Evolutionary conservation across 1,140 invertebrate species (phyloP).

Genomic region (Zaprionus nigranus): DNA sequence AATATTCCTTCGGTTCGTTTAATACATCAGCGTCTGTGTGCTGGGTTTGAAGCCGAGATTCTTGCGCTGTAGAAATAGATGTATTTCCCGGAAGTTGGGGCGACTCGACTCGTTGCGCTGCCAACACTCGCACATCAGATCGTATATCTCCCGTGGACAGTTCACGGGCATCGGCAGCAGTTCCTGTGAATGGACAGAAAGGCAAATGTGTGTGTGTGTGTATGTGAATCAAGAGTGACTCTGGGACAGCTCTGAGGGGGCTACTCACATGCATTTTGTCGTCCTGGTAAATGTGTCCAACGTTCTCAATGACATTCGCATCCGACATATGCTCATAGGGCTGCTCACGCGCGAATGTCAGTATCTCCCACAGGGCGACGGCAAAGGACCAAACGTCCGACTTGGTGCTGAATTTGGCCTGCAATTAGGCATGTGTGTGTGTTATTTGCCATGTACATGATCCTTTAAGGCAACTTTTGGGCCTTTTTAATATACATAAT

Average conservation of each 20-base stretch:
- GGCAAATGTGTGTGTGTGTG: background rate
- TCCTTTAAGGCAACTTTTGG: slow-evolving; percentile 67
- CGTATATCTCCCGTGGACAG: slow-evolving; percentile 95
- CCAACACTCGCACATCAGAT: slow-evolving; percentile 98
- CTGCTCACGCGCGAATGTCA: slow-evolving; percentile 93
- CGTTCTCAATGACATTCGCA: slow-evolving; percentile 92
- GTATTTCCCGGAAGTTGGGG: slow-evolving; percentile 96
- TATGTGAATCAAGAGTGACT: no score
- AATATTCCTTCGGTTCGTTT: slow-evolving; percentile 23
- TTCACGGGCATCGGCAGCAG: slow-evolving; percentile 91
- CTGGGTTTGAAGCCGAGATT: slow-evolving; percentile 92
- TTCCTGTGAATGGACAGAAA: slow-evolving; percentile 85
- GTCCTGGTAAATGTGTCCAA: slow-evolving; percentile 89
- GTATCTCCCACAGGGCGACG: slow-evolving; percentile 95
- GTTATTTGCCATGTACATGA: slow-evolving; percentile 40
- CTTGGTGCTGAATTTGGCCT: slow-evolving; percentile 93
- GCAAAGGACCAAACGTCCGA: slow-evolving; percentile 96
- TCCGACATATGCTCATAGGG: slow-evolving; percentile 92
- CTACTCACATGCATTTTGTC: slow-evolving; percentile 85
- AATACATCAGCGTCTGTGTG: slow-evolving; percentile 68
- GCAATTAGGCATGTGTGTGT: slow-evolving; percentile 51
- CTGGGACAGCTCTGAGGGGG: no score
- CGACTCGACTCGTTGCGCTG: slow-evolving; percentile 92
- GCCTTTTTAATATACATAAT: slow-evolving; percentile 69
- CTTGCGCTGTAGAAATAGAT: slow-evolving; percentile 95